Percentiles rank a stretch among this genome's conserved stretches.
Conservation (phyloP, 2,888 invertebrate genomes). For the Gasteruption jaculator region DNA sequence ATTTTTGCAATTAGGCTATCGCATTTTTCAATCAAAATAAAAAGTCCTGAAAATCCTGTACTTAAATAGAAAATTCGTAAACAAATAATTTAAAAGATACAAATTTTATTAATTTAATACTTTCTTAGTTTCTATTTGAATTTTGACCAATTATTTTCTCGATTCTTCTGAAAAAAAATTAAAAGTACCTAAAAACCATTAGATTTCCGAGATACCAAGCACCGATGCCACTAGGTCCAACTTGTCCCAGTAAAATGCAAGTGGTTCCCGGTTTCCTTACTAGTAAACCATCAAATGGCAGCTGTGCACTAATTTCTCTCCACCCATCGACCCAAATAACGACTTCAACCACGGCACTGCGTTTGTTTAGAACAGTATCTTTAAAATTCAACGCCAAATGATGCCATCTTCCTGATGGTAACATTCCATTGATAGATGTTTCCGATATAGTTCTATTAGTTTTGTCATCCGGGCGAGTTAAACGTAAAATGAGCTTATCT, state of each 20-base stretch:
- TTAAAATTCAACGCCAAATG: conserved; percentile 59
- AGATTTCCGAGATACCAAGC: conserved; percentile 57
- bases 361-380: conserved; percentile 56
- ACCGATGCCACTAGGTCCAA: conserved; percentile 44
- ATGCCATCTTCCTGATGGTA: conserved; percentile 56
- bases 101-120: background rate
- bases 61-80: background rate
- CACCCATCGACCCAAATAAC: conserved; percentile 60
- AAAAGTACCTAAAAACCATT: conserved; percentile 52
- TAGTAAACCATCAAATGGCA: conserved; percentile 60
- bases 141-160: no score
- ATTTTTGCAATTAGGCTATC: background rate
- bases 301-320: conserved; percentile 56
- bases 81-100: background rate
- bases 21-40: background rate
- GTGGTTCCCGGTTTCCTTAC: conserved; percentile 59
- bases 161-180: no score
- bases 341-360: conserved; percentile 59
- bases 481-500: conserved; percentile 54
- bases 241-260: conserved; percentile 56
- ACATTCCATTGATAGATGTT: conserved; percentile 51
- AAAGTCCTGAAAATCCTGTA: no score
- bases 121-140: no score
- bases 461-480: conserved; percentile 56
- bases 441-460: conserved; percentile 55